Evolutionary conservation across 2,888 invertebrate genomes (phyloP).

Genomic region (Torymus tubicola): DNA sequence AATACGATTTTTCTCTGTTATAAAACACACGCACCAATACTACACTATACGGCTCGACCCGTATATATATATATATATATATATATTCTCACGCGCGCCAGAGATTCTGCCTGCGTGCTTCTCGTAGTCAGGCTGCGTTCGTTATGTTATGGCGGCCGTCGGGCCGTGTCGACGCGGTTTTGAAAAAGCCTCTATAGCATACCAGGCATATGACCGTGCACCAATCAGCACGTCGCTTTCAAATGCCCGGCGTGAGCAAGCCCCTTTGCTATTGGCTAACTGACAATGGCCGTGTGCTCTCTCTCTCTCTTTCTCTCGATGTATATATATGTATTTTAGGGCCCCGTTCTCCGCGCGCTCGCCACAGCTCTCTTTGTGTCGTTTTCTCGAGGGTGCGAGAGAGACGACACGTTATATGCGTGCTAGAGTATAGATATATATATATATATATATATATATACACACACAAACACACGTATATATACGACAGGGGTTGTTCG

Average conservation of each 20-base stretch:
- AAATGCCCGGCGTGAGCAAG: conserved; percentile 10
- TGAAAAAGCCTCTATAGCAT: background rate
- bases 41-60: background rate
- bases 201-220: background rate
- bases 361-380: too few species aligned
- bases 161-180: conserved; percentile 23
- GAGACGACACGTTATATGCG: too few species aligned
- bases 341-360: background rate
- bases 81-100: background rate
- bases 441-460: too few species aligned
- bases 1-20: background rate
- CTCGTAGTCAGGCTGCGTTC: conserved; percentile 46
- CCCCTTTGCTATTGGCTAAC: background rate
- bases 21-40: background rate
- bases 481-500: too few species aligned
- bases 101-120: background rate
- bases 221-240: conserved; percentile 38
- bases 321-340: background rate
- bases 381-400: too few species aligned
- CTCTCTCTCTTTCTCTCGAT: background rate
- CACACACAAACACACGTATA: too few species aligned
- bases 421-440: too few species aligned
- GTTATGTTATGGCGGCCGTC: conserved; percentile 54
- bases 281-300: conserved; percentile 25
- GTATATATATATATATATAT: background rate